Evolutionary conservation across 2,797 vertebrate species (phyloP), one percentile per base, ranked within the genome.

Genomic region (Mormyrus proboscirostris): DNA sequence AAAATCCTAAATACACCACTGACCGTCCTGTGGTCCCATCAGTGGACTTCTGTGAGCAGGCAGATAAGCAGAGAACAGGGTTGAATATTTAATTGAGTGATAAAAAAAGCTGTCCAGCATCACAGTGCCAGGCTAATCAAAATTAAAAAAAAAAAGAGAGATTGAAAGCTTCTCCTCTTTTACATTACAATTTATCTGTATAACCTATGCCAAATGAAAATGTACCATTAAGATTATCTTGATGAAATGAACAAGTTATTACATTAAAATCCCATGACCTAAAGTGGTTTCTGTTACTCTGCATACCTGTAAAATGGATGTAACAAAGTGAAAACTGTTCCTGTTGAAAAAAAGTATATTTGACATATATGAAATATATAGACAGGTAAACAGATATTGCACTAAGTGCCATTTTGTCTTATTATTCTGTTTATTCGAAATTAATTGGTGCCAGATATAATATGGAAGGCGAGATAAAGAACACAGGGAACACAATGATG

Each of bases 41-140:
- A 90, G 79, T 92, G 19, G 91, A 49, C n/a, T 90, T 55, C 87
- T 92, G 57, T 91, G 89, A 92, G 41, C 2, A 87, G 38, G 2
- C 41, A 91, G 90, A 90, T 92, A 93, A 92, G 19, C 50, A 89
- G 55, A 86, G 79, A 91, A 90, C 88, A 16, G 22, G 53, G 90
- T 7, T 88, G 89, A 91, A 92, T 57, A 84, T 88, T 91, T 91
- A 86, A 90, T 82, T 94, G 83, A n/a, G 55, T 90, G 88, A 91
- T 88, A 88, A 90, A 90, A 38, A 90, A 90, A 89, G 22, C 65
- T 92, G 88, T 86, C 84, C 92, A 91, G 9, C 57, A 91, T 85
- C 82, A 65, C 12, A 65, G 79, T 29, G 33, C 44, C 38, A 29
- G 22, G 47, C 53, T 22, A 59, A 62, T 47, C 53, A 33, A 49